Conservation (phyloP, 23 tunicate species). For the Halocynthia roretzi region DNA sequence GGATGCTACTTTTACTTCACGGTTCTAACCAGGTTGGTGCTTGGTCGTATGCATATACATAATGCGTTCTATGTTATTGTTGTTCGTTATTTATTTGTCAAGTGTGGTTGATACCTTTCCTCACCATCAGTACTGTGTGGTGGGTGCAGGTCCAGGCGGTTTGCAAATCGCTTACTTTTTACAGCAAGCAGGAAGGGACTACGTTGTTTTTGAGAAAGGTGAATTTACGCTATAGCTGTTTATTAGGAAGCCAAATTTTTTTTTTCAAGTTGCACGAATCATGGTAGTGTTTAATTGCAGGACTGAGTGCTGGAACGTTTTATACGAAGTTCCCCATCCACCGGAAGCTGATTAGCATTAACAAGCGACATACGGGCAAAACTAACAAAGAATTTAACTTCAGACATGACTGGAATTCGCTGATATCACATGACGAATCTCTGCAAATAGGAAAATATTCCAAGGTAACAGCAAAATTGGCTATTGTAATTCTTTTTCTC, state of each 20-base stretch:
- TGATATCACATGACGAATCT: slow-evolving; percentile 61
- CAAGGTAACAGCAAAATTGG: slow-evolving; percentile 22
- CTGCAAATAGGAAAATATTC: slow-evolving; percentile 65
- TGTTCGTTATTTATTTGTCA: too few relatives aligned
- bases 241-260: background rate
- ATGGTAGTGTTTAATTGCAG: slow-evolving; percentile 3
- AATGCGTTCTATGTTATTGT: too few relatives aligned
- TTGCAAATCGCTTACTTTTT: slow-evolving; percentile 78
- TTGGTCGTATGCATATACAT: too few relatives aligned
- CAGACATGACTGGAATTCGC: slow-evolving; percentile 84
- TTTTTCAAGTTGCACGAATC: background rate
- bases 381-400: slow-evolving; percentile 90
- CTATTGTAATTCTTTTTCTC: too few relatives aligned
- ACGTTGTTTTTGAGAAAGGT: slow-evolving; percentile 87
- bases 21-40: too few relatives aligned
- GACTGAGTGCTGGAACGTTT: slow-evolving; percentile 67
- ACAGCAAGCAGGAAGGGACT: slow-evolving; percentile 45
- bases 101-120: background rate
- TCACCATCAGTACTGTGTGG: slow-evolving; percentile 71
- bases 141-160: slow-evolving; percentile 91
- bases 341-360: slow-evolving; percentile 77
- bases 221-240: background rate
- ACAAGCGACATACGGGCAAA: slow-evolving; percentile 77
- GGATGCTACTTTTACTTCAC: too few relatives aligned
- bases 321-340: slow-evolving; percentile 75